These are phyloP conservation scores for Liopterus haemorrhoidalis DNA, from an alignment of 2,888 invertebrate genomes.

Conservation along the genomic window DNA sequence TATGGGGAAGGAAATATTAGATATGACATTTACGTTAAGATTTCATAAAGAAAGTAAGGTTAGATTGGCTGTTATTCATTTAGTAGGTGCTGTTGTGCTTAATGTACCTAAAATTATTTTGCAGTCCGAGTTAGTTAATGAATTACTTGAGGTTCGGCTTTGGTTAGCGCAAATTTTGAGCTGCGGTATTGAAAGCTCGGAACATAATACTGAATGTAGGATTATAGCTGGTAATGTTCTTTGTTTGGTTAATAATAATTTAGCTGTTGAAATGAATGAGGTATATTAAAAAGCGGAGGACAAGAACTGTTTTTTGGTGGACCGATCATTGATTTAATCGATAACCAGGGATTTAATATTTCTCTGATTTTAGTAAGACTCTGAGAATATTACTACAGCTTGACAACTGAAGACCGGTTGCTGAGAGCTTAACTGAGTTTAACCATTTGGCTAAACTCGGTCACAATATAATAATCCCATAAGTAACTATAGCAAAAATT, in stretches of 20 bases:
- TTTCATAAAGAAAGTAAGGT: slow-evolving; percentile 63
- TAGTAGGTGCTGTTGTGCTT: slow-evolving; percentile 60
- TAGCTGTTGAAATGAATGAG: slow-evolving; percentile 39
- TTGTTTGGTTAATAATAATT: slow-evolving; percentile 49
- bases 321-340: no score
- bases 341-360: no score
- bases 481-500: no score
- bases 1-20: slow-evolving; percentile 66
- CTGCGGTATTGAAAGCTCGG: slow-evolving; percentile 54
- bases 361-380: no score
- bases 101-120: slow-evolving; percentile 56
- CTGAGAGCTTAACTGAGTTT: no score
- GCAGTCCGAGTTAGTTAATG: slow-evolving; percentile 54
- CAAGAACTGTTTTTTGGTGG: no score
- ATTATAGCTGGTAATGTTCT: slow-evolving; percentile 58
- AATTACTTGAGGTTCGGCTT: slow-evolving; percentile 57
- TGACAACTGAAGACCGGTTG: no score
- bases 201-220: slow-evolving; percentile 60
- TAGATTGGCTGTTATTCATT: slow-evolving; percentile 58
- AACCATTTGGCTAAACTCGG: no score
- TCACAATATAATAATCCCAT: no score
- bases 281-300: no score
- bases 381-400: no score
- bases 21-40: slow-evolving; percentile 60
- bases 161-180: slow-evolving; percentile 61